Evolutionary conservation across 2,113 vertebrate species (phyloP).

Genomic region (Nycticorax nycticorax): DNA sequence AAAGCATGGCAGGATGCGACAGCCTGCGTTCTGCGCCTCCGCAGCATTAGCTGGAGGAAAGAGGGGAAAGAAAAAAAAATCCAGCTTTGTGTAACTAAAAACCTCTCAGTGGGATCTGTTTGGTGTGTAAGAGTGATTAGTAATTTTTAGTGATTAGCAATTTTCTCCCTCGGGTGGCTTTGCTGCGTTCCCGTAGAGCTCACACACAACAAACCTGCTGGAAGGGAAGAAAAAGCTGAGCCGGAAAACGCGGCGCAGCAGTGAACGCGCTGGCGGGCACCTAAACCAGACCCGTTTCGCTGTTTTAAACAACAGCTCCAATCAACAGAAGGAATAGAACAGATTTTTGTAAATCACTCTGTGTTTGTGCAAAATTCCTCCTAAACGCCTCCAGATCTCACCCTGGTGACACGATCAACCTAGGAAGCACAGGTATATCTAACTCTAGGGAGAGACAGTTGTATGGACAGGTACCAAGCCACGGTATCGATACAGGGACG

Average conservation of each 20-base stretch:
- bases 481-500: not conserved
- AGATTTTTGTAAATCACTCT: slow-evolving; percentile 1
- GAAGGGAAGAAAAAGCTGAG: slow-evolving; percentile 43
- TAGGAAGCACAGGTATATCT: not conserved
- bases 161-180: slow-evolving; percentile 76
- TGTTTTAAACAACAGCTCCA: slow-evolving; percentile 41
- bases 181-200: slow-evolving; percentile 71
- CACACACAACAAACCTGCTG: slow-evolving; percentile 35
- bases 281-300: not conserved
- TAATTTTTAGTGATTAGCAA: slow-evolving; percentile 77
- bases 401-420: not conserved
- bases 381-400: not conserved
- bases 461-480: not conserved
- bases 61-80: not conserved
- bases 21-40: slow-evolving; percentile 60
- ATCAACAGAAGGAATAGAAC: slow-evolving; percentile 34
- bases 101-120: slow-evolving; percentile 73
- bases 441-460: not conserved
- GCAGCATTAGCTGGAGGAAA: slow-evolving; percentile 58
- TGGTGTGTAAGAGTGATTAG: slow-evolving; percentile 75
- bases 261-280: slow-evolving; percentile 8
- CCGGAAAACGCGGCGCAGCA: slow-evolving; percentile 35
- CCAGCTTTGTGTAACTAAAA: slow-evolving; percentile 59
- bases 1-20: slow-evolving; percentile 55
- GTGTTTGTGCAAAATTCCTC: not conserved